Evolutionary conservation across 1,140 invertebrate genomes (phyloP), one percentile per base, ranked within the genome.

Genomic region (Piezodorus guildinii): DNA sequence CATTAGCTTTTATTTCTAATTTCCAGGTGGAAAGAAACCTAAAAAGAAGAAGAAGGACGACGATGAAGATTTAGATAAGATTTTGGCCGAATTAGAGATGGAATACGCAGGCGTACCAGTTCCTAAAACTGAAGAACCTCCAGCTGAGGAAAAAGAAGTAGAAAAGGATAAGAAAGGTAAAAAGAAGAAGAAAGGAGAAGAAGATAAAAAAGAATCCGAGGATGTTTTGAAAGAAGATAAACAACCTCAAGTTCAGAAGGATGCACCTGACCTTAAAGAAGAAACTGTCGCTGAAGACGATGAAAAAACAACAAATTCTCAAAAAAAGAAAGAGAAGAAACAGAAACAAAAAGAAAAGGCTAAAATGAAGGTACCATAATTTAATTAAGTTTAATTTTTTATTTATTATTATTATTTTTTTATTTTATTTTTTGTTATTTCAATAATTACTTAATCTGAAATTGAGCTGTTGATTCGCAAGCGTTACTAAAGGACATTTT

Each of bases 261-360:
- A 16, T 58, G n/a, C 8, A 3, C 54, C 54, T 1, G 25, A 17
- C 75, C 74, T 80, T 77, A 74, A 76, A 62, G 78, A 78, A 60
- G 74, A 70, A 65, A n/a, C n/a, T n/a, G 80, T 81, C 54, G 79
- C 77, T 65, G 81, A 82, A 43, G 81, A 72, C 65, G 69, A 76
- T 30, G 86, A 85, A 14, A 81, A 91, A 21, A 91, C 91, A 76
- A 84, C 86, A 23, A 86, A 88, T 19, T 87, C 88, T 16, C 87
- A 89, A 71, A 91, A 91, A 73, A 90, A 89, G 68, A 90, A 90
- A 71, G 88, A 91, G 69, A 91, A 91, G 68, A 90, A 90, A 72
- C 88, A 91, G 74, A 79, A 86, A 43, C 85, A 91, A 70, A 91
- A 88, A 69, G 67, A 56, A 27, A 66, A 66, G 59, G 21, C 60